phyloP scores from a whole-genome alignment of 2,797 vertebrate genomes.

The Parotocinclus haroldoi region DNA sequence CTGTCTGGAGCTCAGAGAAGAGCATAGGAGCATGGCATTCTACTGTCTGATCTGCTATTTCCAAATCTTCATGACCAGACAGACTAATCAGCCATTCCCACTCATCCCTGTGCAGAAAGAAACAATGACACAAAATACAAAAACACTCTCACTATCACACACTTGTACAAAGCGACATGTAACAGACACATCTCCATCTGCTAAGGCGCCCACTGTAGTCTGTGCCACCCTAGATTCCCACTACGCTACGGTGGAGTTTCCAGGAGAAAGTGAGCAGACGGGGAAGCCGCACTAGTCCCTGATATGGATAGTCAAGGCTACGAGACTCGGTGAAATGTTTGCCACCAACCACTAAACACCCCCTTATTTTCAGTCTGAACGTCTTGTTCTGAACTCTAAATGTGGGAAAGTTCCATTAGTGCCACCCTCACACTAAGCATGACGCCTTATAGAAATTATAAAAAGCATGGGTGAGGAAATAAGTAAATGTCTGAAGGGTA shows the following conservation, averaged over 20 bases:
- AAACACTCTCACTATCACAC: slow-evolving; percentile 16
- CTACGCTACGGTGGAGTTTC: slow-evolving; percentile 36
- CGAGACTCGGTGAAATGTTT: slow-evolving; percentile 17
- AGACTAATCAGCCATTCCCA: slow-evolving; percentile 95
- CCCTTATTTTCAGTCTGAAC: slow-evolving; percentile 36
- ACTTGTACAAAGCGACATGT: neutral
- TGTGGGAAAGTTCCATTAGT: slow-evolving; percentile 18
- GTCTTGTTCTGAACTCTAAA: neutral
- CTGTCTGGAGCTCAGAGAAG: slow-evolving; percentile 88
- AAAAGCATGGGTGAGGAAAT: neutral
- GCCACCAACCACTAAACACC: slow-evolving; percentile 35
- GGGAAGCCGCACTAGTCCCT: slow-evolving; percentile 28
- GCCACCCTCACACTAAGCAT: slow-evolving; percentile 10
- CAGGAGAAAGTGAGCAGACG: slow-evolving; percentile 23
- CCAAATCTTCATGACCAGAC: slow-evolving; percentile 75
- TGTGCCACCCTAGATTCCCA: slow-evolving; percentile 22
- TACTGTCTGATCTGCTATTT: slow-evolving; percentile 72
- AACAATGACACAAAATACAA: slow-evolving; percentile 39
- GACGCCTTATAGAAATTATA: neutral
- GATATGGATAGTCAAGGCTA: slow-evolving; percentile 4
- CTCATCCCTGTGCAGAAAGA: slow-evolving; percentile 81
- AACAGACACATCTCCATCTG: slow-evolving; percentile 27
- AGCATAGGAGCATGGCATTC: slow-evolving; percentile 81
- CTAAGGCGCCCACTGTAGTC: slow-evolving; percentile 17
- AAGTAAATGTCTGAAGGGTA: slow-evolving; percentile 3